Evolutionary conservation across 2,113 vertebrate species (phyloP).

Genomic region (Corythornis vintsioides): DNA sequence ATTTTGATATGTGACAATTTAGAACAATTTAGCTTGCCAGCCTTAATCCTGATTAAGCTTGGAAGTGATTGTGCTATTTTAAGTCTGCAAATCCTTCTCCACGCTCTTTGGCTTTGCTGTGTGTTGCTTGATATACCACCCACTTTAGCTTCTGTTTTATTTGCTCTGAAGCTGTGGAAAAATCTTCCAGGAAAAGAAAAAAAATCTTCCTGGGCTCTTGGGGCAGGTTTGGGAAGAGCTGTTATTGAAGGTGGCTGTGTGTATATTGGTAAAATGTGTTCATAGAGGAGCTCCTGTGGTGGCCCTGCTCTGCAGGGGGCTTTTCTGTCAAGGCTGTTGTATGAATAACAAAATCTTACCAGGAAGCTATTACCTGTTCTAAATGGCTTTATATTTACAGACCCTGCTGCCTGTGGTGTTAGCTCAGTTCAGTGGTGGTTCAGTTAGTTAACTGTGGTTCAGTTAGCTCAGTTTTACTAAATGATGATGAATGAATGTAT

Average conservation of each 20-base stretch:
- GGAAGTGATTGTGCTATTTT: background rate
- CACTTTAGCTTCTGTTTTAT: background rate
- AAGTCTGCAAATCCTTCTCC: background rate
- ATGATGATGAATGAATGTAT: background rate
- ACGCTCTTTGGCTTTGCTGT: background rate
- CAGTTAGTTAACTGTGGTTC: background rate
- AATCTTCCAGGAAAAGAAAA: background rate
- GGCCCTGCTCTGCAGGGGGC: background rate
- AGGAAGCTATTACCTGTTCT: background rate
- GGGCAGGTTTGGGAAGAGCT: background rate
- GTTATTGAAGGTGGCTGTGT: background rate
- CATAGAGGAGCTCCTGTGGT: fast-evolving
- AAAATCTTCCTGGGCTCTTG: background rate
- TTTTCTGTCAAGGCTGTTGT: background rate
- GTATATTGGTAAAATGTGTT: background rate
- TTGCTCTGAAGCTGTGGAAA: background rate
- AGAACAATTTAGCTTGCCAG: background rate
- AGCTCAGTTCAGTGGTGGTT: background rate
- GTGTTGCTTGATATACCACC: background rate
- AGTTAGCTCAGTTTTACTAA: background rate
- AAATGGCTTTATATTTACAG: background rate
- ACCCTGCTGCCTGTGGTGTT: background rate
- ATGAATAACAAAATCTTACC: background rate
- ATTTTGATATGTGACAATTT: background rate
- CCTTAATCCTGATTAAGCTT: background rate